Evolutionary conservation across 2,888 invertebrate genomes (phyloP).

Genomic region (Drosophila cognata): DNA sequence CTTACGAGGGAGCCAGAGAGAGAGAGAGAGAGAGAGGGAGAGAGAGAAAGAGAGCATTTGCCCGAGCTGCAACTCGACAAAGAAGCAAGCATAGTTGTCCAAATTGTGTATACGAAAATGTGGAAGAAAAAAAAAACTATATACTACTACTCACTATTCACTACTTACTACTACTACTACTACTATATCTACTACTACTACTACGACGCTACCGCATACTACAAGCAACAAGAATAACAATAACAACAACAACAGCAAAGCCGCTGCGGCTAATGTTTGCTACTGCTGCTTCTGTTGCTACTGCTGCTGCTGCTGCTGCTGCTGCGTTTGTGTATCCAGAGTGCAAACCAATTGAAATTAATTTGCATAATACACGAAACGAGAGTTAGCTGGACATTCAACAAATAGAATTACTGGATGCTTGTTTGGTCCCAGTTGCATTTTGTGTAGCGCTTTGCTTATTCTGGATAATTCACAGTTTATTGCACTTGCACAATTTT

Average conservation of each 20-base stretch:
- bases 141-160: constrained; percentile 39
- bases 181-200: constrained; percentile 26
- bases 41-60: constrained; percentile 21
- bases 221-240: constrained; percentile 44
- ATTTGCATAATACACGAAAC: constrained; percentile 73
- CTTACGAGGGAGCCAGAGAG: neutral
- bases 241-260: constrained; percentile 36
- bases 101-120: constrained; percentile 71
- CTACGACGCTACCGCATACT: constrained; percentile 33
- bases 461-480: constrained; percentile 75
- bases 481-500: constrained; percentile 75
- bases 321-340: constrained; percentile 65
- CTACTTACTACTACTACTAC: constrained; percentile 26
- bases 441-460: constrained; percentile 37
- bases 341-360: constrained; percentile 81
- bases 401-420: constrained; percentile 63
- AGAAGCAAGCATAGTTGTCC: constrained; percentile 25
- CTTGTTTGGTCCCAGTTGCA: constrained; percentile 38
- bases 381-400: constrained; percentile 68
- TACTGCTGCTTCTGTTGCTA: constrained; percentile 2
- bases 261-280: constrained; percentile 36
- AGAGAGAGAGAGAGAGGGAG: neutral
- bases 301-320: constrained; percentile 13
- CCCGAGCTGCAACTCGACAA: constrained; percentile 42
- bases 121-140: constrained; percentile 26